phyloP scores from a whole-genome alignment of 2,113 vertebrate genomes.

The Phyllostomus discolor region DNA sequence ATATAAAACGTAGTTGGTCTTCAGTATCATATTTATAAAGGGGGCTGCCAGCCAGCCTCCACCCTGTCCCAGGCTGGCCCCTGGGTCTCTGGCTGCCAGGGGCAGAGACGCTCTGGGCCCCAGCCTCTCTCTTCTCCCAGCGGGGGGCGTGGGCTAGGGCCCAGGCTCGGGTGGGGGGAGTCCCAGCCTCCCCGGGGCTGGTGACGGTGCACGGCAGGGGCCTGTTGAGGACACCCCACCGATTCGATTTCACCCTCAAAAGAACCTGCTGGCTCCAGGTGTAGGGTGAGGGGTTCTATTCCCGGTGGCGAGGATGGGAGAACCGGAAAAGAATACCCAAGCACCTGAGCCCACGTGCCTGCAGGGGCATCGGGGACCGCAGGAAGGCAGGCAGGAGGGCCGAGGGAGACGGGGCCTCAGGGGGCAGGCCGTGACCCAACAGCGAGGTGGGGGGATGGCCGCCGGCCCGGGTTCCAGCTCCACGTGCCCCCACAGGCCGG shows the following conservation, averaged over 20 bases:
- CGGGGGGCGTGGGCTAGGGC: conserved; percentile 29
- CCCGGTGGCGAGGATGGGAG: neutral
- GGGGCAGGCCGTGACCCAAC: neutral
- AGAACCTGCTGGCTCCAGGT: neutral
- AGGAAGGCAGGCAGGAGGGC: neutral
- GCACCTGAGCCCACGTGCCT: neutral
- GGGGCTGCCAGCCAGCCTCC: neutral
- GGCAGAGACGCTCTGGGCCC: neutral
- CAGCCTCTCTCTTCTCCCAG: neutral
- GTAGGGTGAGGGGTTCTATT: neutral
- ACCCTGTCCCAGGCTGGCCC: neutral
- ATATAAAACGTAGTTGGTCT: conserved; percentile 33
- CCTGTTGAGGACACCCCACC: neutral
- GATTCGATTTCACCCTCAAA: neutral
- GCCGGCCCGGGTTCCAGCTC: neutral
- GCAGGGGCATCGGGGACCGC: neutral
- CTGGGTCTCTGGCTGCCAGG: conserved; percentile 14
- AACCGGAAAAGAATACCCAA: neutral
- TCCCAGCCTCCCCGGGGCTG: conserved; percentile 68
- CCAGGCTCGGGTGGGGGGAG: conserved; percentile 26
- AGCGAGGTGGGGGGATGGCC: neutral
- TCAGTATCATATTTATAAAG: conserved; percentile 70
- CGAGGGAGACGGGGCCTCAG: neutral
- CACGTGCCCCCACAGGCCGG: neutral
- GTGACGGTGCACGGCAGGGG: neutral